Evolutionary conservation across 2,113 vertebrate genomes (phyloP).

Genomic region (Gymnogyps californianus): DNA sequence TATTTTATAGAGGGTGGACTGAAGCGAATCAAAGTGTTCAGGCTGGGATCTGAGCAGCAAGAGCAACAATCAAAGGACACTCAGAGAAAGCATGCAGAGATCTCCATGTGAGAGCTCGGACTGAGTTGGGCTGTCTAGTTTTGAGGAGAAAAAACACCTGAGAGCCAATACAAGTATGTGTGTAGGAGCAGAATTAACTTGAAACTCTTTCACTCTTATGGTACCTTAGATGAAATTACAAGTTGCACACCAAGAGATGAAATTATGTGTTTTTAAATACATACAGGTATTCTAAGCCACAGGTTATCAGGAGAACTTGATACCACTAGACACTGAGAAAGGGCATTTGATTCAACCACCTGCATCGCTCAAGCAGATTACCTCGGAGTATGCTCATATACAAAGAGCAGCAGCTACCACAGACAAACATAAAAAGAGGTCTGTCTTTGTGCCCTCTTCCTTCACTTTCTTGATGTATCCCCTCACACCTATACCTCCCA

Average conservation of each 20-base stretch:
- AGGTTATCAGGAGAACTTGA: not conserved
- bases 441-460: not conserved
- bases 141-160: not conserved
- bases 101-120: not conserved
- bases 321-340: not conserved
- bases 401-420: not conserved
- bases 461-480: not conserved
- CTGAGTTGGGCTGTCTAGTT: not conserved
- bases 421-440: not conserved
- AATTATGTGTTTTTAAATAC: not conserved
- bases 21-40: not conserved
- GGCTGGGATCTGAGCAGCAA: not conserved
- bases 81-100: not conserved
- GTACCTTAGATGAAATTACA: not conserved
- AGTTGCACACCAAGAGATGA: not conserved
- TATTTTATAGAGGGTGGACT: not conserved
- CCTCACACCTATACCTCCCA: not conserved
- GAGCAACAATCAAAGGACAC: not conserved
- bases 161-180: not conserved
- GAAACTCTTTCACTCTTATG: not conserved
- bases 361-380: not conserved
- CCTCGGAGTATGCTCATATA: not conserved
- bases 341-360: not conserved
- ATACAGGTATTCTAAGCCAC: not conserved
- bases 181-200: not conserved